These are phyloP conservation scores for Macropus fuliginosus DNA, from an alignment of 2,797 vertebrate species.

Conservation along the genomic window DNA sequence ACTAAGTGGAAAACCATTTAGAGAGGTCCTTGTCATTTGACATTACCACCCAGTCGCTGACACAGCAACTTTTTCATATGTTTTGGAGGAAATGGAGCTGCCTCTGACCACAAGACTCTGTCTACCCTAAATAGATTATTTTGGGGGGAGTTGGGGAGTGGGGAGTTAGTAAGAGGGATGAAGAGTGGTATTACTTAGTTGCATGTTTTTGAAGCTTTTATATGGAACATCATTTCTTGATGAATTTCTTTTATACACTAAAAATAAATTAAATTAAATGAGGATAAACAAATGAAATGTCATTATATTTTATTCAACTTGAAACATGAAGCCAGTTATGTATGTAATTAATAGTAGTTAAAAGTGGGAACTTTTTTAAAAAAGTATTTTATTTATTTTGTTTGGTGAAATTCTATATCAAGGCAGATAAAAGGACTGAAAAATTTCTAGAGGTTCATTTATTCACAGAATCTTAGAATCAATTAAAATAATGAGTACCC, in stretches of 20 bases:
- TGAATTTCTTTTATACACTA: neutral
- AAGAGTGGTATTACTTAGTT: neutral
- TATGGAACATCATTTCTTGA: neutral
- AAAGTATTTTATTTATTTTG: constrained; percentile 14
- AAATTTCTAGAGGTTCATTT: neutral
- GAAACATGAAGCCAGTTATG: constrained; percentile 35
- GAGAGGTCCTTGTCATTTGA: neutral
- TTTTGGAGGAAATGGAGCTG: constrained; percentile 16
- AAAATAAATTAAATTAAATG: constrained; percentile 4
- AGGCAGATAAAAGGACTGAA: neutral
- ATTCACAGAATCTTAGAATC: neutral
- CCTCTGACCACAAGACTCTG: constrained; percentile 3
- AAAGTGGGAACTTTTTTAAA: constrained; percentile 47
- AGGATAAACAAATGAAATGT: constrained; percentile 15
- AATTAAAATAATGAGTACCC: neutral
- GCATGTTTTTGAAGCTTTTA: neutral
- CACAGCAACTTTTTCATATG: neutral
- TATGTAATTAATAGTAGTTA: constrained; percentile 38
- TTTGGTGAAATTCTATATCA: constrained; percentile 4
- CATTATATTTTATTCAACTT: constrained; percentile 17
- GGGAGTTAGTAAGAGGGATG: neutral
- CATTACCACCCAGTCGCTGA: neutral
- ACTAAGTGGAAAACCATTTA: neutral
- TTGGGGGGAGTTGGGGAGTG: neutral
- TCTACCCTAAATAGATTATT: constrained; percentile 10